These are phyloP conservation scores for Choristoneura rosaceana DNA, from an alignment of 2,888 invertebrate species.

Conservation along the genomic window DNA sequence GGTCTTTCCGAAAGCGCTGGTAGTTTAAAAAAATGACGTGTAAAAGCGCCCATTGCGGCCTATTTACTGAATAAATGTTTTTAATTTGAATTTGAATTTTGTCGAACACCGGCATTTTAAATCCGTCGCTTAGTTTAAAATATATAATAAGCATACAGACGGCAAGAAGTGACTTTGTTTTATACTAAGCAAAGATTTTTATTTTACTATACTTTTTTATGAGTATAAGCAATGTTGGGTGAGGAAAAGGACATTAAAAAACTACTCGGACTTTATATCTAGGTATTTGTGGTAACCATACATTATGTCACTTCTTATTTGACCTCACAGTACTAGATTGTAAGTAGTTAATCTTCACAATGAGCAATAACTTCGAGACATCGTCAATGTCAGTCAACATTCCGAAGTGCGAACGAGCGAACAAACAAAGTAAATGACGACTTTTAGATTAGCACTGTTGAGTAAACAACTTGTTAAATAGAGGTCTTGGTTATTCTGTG, in stretches of 20 bases:
- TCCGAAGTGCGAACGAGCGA: not conserved
- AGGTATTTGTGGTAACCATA: slow-evolving; percentile 1
- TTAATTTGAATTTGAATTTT: too few species aligned
- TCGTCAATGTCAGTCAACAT: slow-evolving; percentile 4
- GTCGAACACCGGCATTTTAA: too few species aligned
- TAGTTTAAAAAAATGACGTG: too few species aligned
- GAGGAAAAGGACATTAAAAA: not conserved
- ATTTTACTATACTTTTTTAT: too few species aligned
- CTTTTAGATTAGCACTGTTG: not conserved
- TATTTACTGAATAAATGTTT: too few species aligned
- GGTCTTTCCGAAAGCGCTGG: too few species aligned
- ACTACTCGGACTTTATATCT: not conserved
- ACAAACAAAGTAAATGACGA: slow-evolving; percentile 2
- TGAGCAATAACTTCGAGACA: not conserved
- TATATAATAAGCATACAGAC: too few species aligned
- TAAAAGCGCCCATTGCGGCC: too few species aligned
- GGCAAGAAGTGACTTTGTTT: too few species aligned
- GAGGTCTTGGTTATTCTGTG: not conserved
- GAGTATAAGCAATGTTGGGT: not conserved
- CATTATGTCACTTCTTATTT: slow-evolving; percentile 3
- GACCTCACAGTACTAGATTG: not conserved
- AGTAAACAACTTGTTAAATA: not conserved
- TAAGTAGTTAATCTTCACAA: slow-evolving; percentile 1
- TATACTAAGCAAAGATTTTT: too few species aligned
- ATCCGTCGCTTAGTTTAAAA: too few species aligned